A percentile compares a stretch with the other conserved stretches of the same genome.
Conservation (phyloP, 2,113 vertebrate species). For the Rhynchomys soricoides region DNA sequence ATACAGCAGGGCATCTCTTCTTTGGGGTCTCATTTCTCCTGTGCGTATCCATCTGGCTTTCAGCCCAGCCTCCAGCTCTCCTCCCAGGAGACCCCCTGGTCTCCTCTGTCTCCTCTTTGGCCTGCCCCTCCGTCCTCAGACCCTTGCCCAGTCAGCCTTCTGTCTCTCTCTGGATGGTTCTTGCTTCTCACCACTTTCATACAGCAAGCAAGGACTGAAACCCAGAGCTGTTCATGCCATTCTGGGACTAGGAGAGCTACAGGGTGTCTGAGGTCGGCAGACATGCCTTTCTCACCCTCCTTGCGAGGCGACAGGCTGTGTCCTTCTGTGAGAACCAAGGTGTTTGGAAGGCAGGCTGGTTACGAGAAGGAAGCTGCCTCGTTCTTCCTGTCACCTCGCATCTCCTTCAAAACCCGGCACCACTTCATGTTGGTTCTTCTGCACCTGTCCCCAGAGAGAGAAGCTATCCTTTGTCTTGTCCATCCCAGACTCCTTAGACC, state of each 20-base stretch:
- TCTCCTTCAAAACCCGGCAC: neutral
- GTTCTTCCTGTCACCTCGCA: rapidly evolving
- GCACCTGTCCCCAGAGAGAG: neutral
- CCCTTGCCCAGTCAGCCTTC: neutral
- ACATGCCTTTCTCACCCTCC: neutral
- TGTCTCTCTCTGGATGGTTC: neutral
- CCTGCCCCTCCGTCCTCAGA: too few species aligned
- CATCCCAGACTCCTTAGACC: neutral
- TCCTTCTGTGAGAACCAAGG: neutral
- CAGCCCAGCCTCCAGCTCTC: too few species aligned
- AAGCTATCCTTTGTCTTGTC: neutral
- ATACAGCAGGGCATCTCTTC: neutral
- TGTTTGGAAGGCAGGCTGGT: neutral
- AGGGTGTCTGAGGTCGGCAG: neutral
- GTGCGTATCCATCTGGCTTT: rapidly evolving
- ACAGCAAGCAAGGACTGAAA: too few species aligned
- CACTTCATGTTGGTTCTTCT: neutral
- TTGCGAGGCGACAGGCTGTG: rapidly evolving
- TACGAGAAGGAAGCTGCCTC: neutral
- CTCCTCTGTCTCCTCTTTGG: neutral
- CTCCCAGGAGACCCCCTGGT: neutral
- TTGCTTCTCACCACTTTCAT: neutral
- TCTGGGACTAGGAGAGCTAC: neutral
- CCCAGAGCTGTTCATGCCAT: neutral
- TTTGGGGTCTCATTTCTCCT: neutral